phyloP scores from a whole-genome alignment of 2,797 vertebrate species.

The Poeciliopsis infans region DNA sequence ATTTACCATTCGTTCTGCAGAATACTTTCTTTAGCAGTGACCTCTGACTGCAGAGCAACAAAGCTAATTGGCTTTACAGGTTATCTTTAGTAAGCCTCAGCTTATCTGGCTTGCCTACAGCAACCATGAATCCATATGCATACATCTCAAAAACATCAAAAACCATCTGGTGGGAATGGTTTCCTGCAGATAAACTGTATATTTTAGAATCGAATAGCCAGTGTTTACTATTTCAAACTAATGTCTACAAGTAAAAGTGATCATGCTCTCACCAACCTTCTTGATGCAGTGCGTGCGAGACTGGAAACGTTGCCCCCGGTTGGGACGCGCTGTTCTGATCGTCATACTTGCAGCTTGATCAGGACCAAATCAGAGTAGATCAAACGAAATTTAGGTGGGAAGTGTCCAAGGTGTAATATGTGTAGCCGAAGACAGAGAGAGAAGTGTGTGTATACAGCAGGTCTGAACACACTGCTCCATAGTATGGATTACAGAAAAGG shows the following conservation, averaged over 20 bases:
- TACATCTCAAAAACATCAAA: neutral
- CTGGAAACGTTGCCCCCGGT: slow-evolving; percentile 86
- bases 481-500: slow-evolving; percentile 25
- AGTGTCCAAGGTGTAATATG: neutral
- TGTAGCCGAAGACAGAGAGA: slow-evolving; percentile 13
- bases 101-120: slow-evolving; percentile 14
- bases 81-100: slow-evolving; percentile 42
- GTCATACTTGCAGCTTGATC: slow-evolving; percentile 81
- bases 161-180: neutral
- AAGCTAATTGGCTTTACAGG: slow-evolving; percentile 59
- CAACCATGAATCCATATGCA: neutral
- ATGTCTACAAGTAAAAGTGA: neutral
- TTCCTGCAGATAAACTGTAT: neutral
- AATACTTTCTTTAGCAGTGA: slow-evolving; percentile 2
- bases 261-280: slow-evolving; percentile 81
- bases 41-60: slow-evolving; percentile 11
- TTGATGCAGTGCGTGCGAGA: slow-evolving; percentile 90
- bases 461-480: slow-evolving; percentile 13
- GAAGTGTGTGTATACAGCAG: neutral
- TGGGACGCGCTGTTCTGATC: slow-evolving; percentile 82
- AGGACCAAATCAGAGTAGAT: slow-evolving; percentile 12
- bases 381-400: neutral
- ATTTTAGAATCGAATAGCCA: neutral
- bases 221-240: neutral
- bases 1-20: neutral